A percentile compares a stretch with the other conserved stretches of the same genome.
Conservation (phyloP, 2,888 invertebrate genomes). For the Baccha elongata region DNA sequence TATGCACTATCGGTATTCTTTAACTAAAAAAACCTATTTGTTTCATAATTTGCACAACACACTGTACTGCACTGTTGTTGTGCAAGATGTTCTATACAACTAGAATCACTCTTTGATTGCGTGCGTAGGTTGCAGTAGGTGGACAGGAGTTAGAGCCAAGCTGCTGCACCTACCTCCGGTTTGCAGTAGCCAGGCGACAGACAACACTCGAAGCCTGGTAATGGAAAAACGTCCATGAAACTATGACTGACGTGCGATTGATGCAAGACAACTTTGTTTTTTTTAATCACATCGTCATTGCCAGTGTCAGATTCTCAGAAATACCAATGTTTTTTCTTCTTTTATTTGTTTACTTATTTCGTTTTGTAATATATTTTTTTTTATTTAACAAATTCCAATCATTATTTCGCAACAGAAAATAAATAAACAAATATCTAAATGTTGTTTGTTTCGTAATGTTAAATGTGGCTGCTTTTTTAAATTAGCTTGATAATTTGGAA, state of each 20-base stretch:
- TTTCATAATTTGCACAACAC: background rate
- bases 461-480: background rate
- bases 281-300: slow-evolving; percentile 38
- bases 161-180: slow-evolving; percentile 37
- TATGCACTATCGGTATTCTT: too few relatives aligned
- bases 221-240: slow-evolving; percentile 37
- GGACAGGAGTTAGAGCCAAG: slow-evolving; percentile 33
- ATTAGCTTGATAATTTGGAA: background rate
- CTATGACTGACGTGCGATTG: slow-evolving; percentile 13
- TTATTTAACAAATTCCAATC: slow-evolving; percentile 43
- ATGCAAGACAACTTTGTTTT: slow-evolving; percentile 2
- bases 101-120: slow-evolving; percentile 43
- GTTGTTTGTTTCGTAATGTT: slow-evolving; percentile 65
- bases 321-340: slow-evolving; percentile 20
- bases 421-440: slow-evolving; percentile 42
- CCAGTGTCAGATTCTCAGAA: slow-evolving; percentile 56
- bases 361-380: slow-evolving; percentile 22
- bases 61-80: slow-evolving; percentile 34
- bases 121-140: slow-evolving; percentile 65
- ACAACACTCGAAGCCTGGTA: slow-evolving; percentile 9
- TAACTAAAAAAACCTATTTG: background rate
- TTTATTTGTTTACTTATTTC: slow-evolving; percentile 19
- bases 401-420: slow-evolving; percentile 48
- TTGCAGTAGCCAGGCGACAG: background rate
- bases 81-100: slow-evolving; percentile 11